Percentiles rank a stretch among this genome's conserved stretches.
Conservation (phyloP, 2,888 invertebrate species). For the Bellardia pandia region DNA sequence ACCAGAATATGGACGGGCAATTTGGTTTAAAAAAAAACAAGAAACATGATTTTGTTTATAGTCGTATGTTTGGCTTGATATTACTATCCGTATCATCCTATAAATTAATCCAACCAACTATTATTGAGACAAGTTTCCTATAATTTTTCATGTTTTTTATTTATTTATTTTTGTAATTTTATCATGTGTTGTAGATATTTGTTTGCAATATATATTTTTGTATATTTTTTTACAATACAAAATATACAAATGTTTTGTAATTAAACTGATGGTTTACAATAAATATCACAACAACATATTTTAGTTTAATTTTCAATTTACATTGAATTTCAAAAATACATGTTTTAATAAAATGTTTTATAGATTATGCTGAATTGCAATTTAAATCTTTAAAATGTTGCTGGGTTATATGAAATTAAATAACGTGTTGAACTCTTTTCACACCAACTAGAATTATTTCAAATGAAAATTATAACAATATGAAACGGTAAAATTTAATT, state of each 20-base stretch:
- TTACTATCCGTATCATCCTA: conserved; percentile 41
- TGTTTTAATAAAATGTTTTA: too few relatives aligned
- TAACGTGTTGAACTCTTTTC: conserved; percentile 13
- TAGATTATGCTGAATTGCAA: too few relatives aligned
- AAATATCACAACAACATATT: conserved; percentile 22
- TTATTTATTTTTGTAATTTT: background rate
- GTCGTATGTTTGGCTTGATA: conserved; percentile 3
- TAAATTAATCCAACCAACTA: conserved; percentile 57
- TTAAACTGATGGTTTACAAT: conserved; percentile 37
- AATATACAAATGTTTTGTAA: conserved; percentile 44
- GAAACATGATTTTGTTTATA: conserved; percentile 26
- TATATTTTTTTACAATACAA: background rate
- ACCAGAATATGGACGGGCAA: background rate
- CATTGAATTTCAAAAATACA: too few relatives aligned
- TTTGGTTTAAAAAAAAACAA: background rate
- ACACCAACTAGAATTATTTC: conserved; percentile 34
- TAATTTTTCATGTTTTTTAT: conserved; percentile 26
- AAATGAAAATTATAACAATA: conserved; percentile 28
- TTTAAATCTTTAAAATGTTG: background rate
- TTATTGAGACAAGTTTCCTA: conserved; percentile 54
- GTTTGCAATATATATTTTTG: background rate
- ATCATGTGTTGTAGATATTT: conserved; percentile 6
- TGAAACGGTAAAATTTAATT: conserved; percentile 45
- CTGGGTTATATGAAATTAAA: conserved; percentile 12
- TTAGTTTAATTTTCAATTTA: too few relatives aligned